Evolutionary conservation across 1,140 invertebrate species (phyloP).

Genomic region (Bradysia coprophila): DNA sequence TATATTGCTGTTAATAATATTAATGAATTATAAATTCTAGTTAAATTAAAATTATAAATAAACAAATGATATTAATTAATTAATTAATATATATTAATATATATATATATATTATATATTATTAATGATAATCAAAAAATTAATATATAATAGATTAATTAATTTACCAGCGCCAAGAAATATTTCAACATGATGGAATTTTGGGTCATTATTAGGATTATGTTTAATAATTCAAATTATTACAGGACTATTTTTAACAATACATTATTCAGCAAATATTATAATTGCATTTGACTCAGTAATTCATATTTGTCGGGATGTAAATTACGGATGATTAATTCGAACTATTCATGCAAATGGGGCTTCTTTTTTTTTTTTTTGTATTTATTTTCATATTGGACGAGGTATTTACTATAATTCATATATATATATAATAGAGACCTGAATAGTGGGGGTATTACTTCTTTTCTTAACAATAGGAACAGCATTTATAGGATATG

Average conservation of each 20-base stretch:
- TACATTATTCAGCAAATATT: slow-evolving; percentile 34
- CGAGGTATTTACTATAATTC: slow-evolving; percentile 35
- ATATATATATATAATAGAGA: slow-evolving; percentile 27
- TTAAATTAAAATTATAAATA: slow-evolving; percentile 2
- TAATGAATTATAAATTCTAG: background rate
- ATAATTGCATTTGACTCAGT: slow-evolving; percentile 34
- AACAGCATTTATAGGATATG: slow-evolving; percentile 48
- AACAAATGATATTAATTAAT: slow-evolving; percentile 24
- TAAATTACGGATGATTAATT: slow-evolving; percentile 33
- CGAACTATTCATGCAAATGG: slow-evolving; percentile 34
- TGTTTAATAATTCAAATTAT: slow-evolving; percentile 38
- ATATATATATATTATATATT: no score
- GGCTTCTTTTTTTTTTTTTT: slow-evolving; percentile 34
- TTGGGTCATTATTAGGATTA: slow-evolving; percentile 34
- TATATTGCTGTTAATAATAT: no score
- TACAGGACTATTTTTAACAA: slow-evolving; percentile 34
- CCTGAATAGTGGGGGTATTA: slow-evolving; percentile 32
- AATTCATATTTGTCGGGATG: slow-evolving; percentile 29
- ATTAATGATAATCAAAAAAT: no score
- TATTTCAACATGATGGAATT: slow-evolving; percentile 31
- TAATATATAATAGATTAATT: slow-evolving; percentile 31
- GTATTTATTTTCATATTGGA: slow-evolving; percentile 28
- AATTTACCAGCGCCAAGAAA: slow-evolving; percentile 31
- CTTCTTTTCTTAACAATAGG: slow-evolving; percentile 39
- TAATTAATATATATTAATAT: no score